phyloP scores from a whole-genome alignment of 2,888 invertebrate species.

The Aphodius granarius region DNA sequence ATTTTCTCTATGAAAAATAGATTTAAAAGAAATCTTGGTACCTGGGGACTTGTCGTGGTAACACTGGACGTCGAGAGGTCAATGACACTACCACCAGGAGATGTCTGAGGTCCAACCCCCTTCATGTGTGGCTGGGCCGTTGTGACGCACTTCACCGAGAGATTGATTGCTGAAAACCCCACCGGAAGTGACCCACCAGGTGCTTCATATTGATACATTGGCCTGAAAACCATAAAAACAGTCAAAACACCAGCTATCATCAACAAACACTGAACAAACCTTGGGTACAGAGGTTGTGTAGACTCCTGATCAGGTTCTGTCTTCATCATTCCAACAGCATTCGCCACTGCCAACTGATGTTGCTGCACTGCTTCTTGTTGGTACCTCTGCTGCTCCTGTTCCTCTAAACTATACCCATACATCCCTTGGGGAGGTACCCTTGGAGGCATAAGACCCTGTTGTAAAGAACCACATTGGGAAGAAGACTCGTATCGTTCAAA shows the following conservation, averaged over 20 bases:
- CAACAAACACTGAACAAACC: conserved; percentile 51
- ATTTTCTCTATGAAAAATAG: not conserved
- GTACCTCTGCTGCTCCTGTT: conserved; percentile 63
- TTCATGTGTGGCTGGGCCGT: conserved; percentile 69
- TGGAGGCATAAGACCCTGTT: conserved; percentile 55
- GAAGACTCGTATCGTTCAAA: conserved; percentile 66
- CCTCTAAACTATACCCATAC: conserved; percentile 63
- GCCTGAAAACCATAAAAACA: conserved; percentile 60
- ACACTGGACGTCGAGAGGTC: conserved; percentile 87
- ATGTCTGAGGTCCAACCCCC: conserved; percentile 66
- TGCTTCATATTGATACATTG: conserved; percentile 82
- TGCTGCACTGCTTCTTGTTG: conserved; percentile 59
- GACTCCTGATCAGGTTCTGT: conserved; percentile 70
- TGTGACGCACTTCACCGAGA: conserved; percentile 82
- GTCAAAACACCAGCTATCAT: not conserved
- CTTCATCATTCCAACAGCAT: conserved; percentile 63
- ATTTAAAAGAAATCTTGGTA: conserved; percentile 47
- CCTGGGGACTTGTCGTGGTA: conserved; percentile 82
- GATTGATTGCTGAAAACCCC: conserved; percentile 79
- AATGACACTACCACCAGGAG: conserved; percentile 78
- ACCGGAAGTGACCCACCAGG: conserved; percentile 71
- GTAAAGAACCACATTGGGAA: conserved; percentile 51
- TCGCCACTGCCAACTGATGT: conserved; percentile 57
- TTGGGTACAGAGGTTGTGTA: conserved; percentile 74
- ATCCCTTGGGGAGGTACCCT: conserved; percentile 58